Conservation (phyloP, 2,113 vertebrate genomes). For the Tragelaphus buxtoni region DNA sequence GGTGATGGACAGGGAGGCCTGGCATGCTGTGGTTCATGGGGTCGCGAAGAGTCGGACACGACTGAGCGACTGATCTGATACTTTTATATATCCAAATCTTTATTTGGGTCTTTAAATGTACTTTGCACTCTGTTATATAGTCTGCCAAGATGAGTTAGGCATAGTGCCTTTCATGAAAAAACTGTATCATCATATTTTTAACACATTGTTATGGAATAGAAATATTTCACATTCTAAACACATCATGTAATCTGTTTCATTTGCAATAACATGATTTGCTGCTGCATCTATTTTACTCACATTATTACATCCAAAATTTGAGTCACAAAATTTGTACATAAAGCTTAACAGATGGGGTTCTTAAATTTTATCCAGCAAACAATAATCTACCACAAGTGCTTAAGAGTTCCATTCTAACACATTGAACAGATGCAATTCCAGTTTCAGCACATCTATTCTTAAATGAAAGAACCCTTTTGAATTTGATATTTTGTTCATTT, state of each 20-base stretch:
- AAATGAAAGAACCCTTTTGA: neutral
- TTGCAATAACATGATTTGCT: neutral
- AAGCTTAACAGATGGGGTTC: constrained; percentile 13
- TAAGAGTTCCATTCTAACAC: neutral
- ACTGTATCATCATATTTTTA: neutral
- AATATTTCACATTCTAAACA: neutral
- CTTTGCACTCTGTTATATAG: neutral
- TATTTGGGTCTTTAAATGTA: neutral
- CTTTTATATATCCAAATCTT: neutral
- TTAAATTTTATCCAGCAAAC: neutral
- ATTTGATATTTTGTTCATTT: neutral
- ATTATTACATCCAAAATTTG: neutral
- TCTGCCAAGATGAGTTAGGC: neutral
- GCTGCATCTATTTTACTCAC: neutral
- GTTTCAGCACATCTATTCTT: neutral
- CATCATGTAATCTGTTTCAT: neutral
- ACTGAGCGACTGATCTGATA: too few relatives aligned
- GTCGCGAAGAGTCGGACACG: too few relatives aligned
- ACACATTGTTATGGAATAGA: neutral
- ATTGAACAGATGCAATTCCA: neutral
- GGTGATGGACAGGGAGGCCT: too few relatives aligned
- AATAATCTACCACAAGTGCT: neutral
- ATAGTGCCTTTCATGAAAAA: neutral
- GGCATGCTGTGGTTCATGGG: too few relatives aligned
- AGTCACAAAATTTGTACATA: neutral